A percentile compares a stretch with the other conserved stretches of the same genome.
These are phyloP conservation scores for Falco biarmicus DNA, from an alignment of 2,797 vertebrate species.

Conservation along the genomic window DNA sequence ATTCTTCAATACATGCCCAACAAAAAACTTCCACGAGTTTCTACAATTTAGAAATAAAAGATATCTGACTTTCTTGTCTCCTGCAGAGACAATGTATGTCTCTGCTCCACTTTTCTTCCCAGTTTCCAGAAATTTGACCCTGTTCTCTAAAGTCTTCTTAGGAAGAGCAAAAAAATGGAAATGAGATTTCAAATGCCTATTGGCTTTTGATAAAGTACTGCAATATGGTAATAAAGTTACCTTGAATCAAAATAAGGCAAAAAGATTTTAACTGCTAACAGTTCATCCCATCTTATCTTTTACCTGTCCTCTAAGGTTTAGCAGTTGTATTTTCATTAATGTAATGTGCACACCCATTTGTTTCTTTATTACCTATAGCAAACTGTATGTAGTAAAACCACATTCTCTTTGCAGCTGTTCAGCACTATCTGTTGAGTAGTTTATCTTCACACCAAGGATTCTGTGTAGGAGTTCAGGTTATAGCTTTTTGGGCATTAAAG, in stretches of 20 bases:
- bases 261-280: background rate
- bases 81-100: background rate
- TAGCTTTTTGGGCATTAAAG: background rate
- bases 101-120: background rate
- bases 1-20: background rate
- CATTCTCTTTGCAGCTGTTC: background rate
- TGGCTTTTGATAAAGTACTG: background rate
- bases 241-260: background rate
- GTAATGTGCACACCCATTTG: accelerated
- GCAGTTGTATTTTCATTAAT: background rate
- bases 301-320: background rate
- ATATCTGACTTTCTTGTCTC: background rate
- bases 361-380: background rate
- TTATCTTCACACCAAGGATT: background rate
- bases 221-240: background rate
- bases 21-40: background rate
- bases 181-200: background rate
- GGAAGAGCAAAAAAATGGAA: background rate
- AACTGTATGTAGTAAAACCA: background rate
- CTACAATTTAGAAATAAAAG: background rate
- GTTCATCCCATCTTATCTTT: background rate
- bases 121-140: background rate
- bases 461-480: background rate
- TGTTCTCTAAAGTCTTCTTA: background rate
- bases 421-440: background rate